These are phyloP conservation scores for Sus cebifrons DNA, from an alignment of 2,797 vertebrate species.

Conservation along the genomic window DNA sequence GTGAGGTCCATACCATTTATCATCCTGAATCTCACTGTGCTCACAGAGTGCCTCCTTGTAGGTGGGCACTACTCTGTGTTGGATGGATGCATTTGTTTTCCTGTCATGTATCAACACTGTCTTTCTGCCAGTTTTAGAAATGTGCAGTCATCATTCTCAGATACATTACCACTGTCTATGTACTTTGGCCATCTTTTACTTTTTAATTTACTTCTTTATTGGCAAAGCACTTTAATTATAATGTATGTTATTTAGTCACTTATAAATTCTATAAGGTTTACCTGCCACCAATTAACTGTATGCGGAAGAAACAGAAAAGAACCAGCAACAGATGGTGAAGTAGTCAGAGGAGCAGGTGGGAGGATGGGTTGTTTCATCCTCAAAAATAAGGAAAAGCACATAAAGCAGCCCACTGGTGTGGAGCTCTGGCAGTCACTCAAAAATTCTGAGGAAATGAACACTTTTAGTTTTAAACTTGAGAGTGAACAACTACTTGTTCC, in stretches of 20 bases:
- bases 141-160: background rate
- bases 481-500: background rate
- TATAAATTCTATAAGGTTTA: background rate
- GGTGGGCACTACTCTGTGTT: background rate
- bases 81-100: background rate
- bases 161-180: background rate
- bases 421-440: background rate
- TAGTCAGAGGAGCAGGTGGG: background rate
- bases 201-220: conserved; percentile 4
- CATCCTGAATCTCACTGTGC: background rate
- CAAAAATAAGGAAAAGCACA: background rate
- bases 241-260: background rate
- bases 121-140: background rate
- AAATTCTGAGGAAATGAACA: background rate
- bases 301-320: background rate
- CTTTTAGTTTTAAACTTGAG: background rate
- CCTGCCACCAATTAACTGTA: background rate
- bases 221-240: background rate
- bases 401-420: background rate
- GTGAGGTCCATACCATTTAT: background rate
- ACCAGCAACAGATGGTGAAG: background rate
- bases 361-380: background rate
- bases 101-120: background rate
- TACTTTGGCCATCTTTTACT: background rate
- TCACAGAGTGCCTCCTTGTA: background rate